phyloP scores from a whole-genome alignment of 2,797 vertebrate species.

The Leptodactylus fallax region DNA sequence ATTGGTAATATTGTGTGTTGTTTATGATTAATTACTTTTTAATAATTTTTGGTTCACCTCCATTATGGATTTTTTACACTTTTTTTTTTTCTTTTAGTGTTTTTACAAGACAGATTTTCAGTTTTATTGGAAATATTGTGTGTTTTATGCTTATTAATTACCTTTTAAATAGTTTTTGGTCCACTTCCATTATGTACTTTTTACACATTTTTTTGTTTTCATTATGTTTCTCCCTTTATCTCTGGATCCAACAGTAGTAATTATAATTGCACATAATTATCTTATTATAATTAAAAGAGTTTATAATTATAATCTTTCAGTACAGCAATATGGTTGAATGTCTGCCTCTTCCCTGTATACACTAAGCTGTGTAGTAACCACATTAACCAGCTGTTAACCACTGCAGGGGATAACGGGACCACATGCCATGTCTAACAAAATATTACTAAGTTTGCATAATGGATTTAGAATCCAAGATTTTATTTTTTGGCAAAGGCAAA shows the following conservation, averaged over 20 bases:
- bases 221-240: not conserved
- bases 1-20: too few species aligned
- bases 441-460: slow-evolving; percentile 44
- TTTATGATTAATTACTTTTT: too few species aligned
- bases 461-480: slow-evolving; percentile 19
- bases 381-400: slow-evolving; percentile 25
- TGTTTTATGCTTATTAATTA: too few species aligned
- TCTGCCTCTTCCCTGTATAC: not conserved
- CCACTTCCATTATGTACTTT: too few species aligned
- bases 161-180: too few species aligned
- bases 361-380: slow-evolving; percentile 11
- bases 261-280: not conserved
- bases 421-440: slow-evolving; percentile 29
- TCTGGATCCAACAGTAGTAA: not conserved
- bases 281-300: not conserved
- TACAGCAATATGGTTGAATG: not conserved
- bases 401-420: not conserved
- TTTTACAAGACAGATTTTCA: too few species aligned
- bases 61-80: too few species aligned
- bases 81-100: too few species aligned
- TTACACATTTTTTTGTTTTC: not conserved
- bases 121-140: too few species aligned
- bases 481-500: slow-evolving; percentile 5
- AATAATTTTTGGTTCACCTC: too few species aligned
- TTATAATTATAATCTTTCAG: not conserved